phyloP scores from a whole-genome alignment of 1,140 invertebrate species.

The Pseudomyrmex gracilis region DNA sequence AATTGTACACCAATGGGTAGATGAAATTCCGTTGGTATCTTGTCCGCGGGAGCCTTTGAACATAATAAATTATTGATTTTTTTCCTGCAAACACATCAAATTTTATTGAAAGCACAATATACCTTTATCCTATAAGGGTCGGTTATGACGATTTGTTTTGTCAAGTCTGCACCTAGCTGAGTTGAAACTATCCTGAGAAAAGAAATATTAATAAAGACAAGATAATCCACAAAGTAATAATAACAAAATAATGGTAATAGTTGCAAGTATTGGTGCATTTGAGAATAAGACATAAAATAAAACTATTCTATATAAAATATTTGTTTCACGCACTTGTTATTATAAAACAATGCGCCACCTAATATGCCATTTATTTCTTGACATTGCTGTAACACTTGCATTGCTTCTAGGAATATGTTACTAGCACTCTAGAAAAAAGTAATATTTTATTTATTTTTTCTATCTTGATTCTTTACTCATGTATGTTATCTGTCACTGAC shows the following conservation, averaged over 20 bases:
- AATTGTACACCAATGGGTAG: constrained; percentile 92
- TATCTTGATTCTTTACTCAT: too few species aligned
- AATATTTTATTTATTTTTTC: background rate
- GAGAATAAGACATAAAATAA: too few species aligned
- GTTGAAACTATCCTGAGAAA: constrained; percentile 91
- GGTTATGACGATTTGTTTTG: constrained; percentile 91
- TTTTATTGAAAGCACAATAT: constrained; percentile 47
- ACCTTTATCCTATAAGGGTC: constrained; percentile 93
- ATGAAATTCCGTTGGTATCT: constrained; percentile 88
- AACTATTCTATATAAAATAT: background rate
- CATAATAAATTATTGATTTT: background rate
- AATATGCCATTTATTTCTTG: constrained; percentile 90
- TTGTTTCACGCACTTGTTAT: constrained; percentile 89
- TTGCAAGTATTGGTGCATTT: too few species aligned
- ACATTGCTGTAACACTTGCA: constrained; percentile 92
- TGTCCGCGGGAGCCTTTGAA: constrained; percentile 89
- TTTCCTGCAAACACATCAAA: background rate
- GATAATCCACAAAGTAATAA: constrained; percentile 16
- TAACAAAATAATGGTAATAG: background rate
- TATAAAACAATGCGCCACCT: constrained; percentile 92
- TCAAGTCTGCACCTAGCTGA: constrained; percentile 90
- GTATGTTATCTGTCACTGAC: constrained; percentile 81
- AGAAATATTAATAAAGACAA: constrained; percentile 52
- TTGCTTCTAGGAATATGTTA: constrained; percentile 92
- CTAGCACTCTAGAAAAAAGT: constrained; percentile 89